Conservation (phyloP, 2,797 vertebrate species). For the Bradypodion ventrale region DNA sequence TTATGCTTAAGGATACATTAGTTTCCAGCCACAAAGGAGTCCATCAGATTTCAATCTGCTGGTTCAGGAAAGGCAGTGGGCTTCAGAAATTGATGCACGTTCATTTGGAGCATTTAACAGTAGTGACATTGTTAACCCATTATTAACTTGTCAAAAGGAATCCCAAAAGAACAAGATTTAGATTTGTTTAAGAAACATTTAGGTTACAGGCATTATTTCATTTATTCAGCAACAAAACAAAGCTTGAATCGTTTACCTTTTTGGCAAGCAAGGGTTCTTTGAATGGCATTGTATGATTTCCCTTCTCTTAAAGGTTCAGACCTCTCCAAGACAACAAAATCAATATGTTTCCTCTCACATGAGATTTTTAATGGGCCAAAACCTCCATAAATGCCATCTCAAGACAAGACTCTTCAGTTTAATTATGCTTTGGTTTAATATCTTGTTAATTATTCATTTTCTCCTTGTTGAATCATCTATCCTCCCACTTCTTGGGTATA, state of each 20-base stretch:
- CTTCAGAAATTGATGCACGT: background rate
- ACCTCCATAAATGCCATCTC: background rate
- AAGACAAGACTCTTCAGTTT: background rate
- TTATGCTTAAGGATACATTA: background rate
- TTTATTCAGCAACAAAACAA: background rate
- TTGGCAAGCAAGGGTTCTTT: background rate
- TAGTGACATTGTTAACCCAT: background rate
- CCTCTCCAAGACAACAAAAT: background rate
- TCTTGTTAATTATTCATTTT: slow-evolving; percentile 18
- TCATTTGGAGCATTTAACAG: slow-evolving; percentile 9
- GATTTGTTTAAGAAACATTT: background rate
- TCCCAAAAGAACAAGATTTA: slow-evolving; percentile 8
- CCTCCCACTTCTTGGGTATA: background rate
- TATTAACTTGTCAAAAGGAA: slow-evolving; percentile 5
- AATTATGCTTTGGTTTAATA: slow-evolving; percentile 22
- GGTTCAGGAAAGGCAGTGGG: background rate
- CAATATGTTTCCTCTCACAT: background rate
- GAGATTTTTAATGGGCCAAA: background rate
- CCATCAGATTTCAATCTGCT: background rate
- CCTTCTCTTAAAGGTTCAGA: background rate
- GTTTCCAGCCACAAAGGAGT: background rate
- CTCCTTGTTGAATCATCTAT: background rate
- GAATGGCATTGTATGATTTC: background rate
- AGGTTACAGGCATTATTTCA: background rate
- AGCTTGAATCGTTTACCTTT: background rate